These are phyloP conservation scores for Hippocampus abdominalis DNA, from an alignment of 2,113 vertebrate genomes.

Conservation along the genomic window DNA sequence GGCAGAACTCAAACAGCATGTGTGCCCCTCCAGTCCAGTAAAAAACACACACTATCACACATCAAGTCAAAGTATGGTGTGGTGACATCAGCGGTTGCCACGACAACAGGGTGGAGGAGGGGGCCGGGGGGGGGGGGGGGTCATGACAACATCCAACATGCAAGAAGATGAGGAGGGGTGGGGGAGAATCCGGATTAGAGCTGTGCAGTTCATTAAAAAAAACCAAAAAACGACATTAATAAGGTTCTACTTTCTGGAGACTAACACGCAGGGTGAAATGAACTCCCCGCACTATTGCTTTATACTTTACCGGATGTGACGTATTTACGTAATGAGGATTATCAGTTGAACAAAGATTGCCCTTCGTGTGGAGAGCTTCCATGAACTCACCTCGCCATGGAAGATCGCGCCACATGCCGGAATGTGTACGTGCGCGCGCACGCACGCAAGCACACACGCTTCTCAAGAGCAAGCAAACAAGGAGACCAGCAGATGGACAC, in stretches of 20 bases:
- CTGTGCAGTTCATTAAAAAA: constrained; percentile 13
- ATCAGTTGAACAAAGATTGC: constrained; percentile 8
- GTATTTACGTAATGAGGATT: not conserved
- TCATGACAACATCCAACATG: constrained; percentile 64
- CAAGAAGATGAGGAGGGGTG: constrained; percentile 42
- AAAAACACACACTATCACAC: constrained; percentile 45
- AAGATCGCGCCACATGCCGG: constrained; percentile 29
- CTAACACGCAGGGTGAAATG: not conserved
- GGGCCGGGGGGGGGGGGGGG: constrained; percentile 34
- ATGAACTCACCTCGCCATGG: constrained; percentile 17
- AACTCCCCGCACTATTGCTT: not conserved
- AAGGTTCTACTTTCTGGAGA: constrained; percentile 7
- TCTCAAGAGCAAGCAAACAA: not conserved
- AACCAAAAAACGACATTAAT: not conserved
- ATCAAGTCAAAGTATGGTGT: constrained; percentile 49
- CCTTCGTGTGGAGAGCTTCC: not conserved
- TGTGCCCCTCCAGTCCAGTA: not conserved
- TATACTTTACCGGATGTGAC: not conserved
- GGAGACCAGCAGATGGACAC: constrained; percentile 48
- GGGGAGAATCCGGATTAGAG: not conserved
- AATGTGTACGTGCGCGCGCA: not conserved
- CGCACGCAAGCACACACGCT: not conserved
- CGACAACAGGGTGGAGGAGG: constrained; percentile 40
- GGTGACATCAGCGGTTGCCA: constrained; percentile 71
- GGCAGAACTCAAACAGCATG: not conserved